Base-by-base conservation (phyloP, 1,140 invertebrate species). In the Drosophila obscura region DNA sequence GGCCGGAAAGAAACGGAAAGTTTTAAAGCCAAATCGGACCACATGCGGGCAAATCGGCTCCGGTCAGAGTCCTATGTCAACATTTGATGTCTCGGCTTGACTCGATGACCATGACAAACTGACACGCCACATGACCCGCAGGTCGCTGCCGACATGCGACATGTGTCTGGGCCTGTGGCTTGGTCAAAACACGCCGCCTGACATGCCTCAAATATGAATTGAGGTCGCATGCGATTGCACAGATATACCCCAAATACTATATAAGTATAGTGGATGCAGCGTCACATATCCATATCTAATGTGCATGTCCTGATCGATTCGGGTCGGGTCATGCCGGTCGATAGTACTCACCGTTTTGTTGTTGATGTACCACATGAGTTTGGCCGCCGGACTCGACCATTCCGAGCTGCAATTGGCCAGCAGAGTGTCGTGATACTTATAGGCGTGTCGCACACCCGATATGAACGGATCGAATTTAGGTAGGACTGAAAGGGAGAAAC, bases 321-420 rank as follows among this genome's bases (percentile, higher is more conserved):
- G 2, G 22, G 4, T 24, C 22, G 3, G 3, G 22, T 24, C 22
- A 24, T 2, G 22, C 22, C 22, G 11, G 11, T 39, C 35, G 35
- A 39, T 13, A 39, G 8, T 51, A 83, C 87, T 77, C 80, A 91
- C 90, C 64, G 87, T 90, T 77, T 90, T 88, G 58, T 91, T 82
- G 83, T 94, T 93, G 60, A 94, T 93, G 59, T 92, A 93, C 93
- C 93, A 94, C 19, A 91, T 90, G 6, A 94, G 79, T 15, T 91
- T 92, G 39, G 93, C 92, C 19, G 92, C 90, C 4, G 93, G 93
- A 91, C 91, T 92, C 11, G 92, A 92, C 78, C 83, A 88, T 45
- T 91, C 90, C 1, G 92, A 92, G 43, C 92, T 92, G 80, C 93
- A 93, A 67, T 93, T 93, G 41, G 90, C 92, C 60, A 82, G 50